Evolutionary conservation across 2,888 invertebrate genomes (phyloP), one percentile per base, ranked within the genome.

Genomic region (Harpalus rufipes): DNA sequence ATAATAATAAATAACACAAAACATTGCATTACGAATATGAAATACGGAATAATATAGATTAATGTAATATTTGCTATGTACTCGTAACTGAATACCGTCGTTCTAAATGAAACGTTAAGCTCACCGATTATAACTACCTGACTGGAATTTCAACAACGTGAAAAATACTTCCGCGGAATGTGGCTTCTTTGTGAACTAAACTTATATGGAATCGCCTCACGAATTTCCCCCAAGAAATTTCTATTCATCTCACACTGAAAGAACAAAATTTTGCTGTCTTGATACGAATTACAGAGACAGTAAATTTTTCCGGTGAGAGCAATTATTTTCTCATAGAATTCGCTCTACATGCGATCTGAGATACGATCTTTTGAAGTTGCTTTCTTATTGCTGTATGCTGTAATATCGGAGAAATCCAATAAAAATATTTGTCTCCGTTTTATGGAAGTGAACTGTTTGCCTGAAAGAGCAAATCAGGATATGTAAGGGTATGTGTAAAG

Each of bases 131-230:
- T 74, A 16, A 14, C 16, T 16, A 74, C 72, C 72, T 74, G 72
- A 74, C 72, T 18, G 72, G 72, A 74, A 74, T 74, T 74, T 14
- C 16, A 44, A 74, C 14, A 3, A 16, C 44, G 72, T 74, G 68
- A 74, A 74, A 74, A 74, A 44, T 74, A 74, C 72, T 68, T 44
- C 41, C 41, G 41, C 41, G 72, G 44, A 74, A 74, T 44, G 41
- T 44, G 72, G 72, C 72, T 41, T 68, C 72, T 74, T 74, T 74
- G 72, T 74, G 44, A 16, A 4, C 72, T 16, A 44, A 68, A 44
- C 44, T 74, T 74, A 74, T 74, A 74, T 74, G 63, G 21, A 63
- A 63, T 63, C 63, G 63, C 18, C 72, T 41, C 44, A 18, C 8
- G 44, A 74, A 18, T 74, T 74, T 74, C 8, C 10, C 18, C 21